phyloP scores from a whole-genome alignment of 2,113 vertebrate species.

The Amphiprion percula region DNA sequence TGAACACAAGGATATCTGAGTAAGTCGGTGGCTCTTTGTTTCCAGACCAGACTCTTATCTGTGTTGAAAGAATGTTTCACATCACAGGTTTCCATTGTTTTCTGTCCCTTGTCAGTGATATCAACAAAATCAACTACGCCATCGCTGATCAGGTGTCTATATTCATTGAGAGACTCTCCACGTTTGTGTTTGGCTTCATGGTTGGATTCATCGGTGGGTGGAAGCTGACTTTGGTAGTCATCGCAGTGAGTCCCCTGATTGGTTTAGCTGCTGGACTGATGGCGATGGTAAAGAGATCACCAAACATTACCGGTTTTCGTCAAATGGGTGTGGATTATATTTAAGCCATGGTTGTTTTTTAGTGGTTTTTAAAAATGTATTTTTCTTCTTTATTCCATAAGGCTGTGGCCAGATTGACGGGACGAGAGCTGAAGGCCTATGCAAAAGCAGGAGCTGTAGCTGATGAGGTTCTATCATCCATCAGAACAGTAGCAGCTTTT shows the following conservation, averaged over 20 bases:
- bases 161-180: slow-evolving; percentile 95
- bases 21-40: slow-evolving; percentile 79
- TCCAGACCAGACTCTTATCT: slow-evolving; percentile 4
- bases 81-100: background rate
- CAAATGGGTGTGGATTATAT: background rate
- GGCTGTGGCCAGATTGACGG: slow-evolving; percentile 92
- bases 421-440: slow-evolving; percentile 92
- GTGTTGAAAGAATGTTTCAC: background rate
- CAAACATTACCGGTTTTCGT: too few relatives aligned
- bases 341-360: background rate
- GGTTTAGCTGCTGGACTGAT: slow-evolving; percentile 91
- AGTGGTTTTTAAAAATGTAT: slow-evolving; percentile 80
- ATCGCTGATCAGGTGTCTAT: slow-evolving; percentile 94
- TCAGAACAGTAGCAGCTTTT: slow-evolving; percentile 96
- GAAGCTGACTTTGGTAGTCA: slow-evolving; percentile 97
- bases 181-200: slow-evolving; percentile 91
- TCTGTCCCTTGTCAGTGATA: slow-evolving; percentile 85
- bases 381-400: slow-evolving; percentile 31
- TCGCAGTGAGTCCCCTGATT: slow-evolving; percentile 93
- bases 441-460: slow-evolving; percentile 96
- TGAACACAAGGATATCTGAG: slow-evolving; percentile 98
- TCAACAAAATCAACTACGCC: slow-evolving; percentile 98
- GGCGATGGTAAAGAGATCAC: slow-evolving; percentile 89
- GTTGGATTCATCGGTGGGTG: slow-evolving; percentile 95
- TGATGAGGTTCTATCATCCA: slow-evolving; percentile 95